phyloP scores from a whole-genome alignment of 1,140 invertebrate species.

The Eriosoma lanigerum region DNA sequence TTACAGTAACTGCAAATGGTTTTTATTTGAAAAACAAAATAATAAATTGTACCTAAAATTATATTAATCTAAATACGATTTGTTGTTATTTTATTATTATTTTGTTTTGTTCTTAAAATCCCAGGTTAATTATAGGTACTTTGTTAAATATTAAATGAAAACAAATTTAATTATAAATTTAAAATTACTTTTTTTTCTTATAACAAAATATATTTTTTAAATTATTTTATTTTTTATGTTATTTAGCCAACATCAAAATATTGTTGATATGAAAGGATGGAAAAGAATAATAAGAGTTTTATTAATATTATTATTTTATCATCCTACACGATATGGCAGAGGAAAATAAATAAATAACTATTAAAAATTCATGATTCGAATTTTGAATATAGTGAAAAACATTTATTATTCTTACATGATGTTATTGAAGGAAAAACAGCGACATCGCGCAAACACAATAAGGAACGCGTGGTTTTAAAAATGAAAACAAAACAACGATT shows the following conservation, averaged over 20 bases:
- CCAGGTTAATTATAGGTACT: no score
- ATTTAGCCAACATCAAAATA: neutral
- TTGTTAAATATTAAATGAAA: neutral
- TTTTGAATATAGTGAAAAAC: neutral
- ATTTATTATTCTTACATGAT: neutral
- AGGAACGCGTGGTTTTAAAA: neutral
- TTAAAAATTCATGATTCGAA: neutral
- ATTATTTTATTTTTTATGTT: neutral
- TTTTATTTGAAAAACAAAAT: no score
- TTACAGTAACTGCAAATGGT: no score
- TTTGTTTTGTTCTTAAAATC: no score
- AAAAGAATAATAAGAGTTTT: no score
- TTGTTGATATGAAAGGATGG: no score
- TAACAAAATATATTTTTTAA: neutral
- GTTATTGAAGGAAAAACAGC: neutral
- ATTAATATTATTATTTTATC: no score
- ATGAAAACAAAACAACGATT: neutral
- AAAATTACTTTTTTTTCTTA: neutral
- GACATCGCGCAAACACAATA: neutral
- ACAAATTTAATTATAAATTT: conserved; percentile 8
- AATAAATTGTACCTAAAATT: no score
- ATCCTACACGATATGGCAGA: no score
- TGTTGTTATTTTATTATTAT: no score
- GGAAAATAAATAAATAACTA: neutral
- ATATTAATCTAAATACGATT: no score